These are phyloP conservation scores for Prunella fulvescens DNA, from an alignment of 2,113 vertebrate genomes.

Conservation along the genomic window DNA sequence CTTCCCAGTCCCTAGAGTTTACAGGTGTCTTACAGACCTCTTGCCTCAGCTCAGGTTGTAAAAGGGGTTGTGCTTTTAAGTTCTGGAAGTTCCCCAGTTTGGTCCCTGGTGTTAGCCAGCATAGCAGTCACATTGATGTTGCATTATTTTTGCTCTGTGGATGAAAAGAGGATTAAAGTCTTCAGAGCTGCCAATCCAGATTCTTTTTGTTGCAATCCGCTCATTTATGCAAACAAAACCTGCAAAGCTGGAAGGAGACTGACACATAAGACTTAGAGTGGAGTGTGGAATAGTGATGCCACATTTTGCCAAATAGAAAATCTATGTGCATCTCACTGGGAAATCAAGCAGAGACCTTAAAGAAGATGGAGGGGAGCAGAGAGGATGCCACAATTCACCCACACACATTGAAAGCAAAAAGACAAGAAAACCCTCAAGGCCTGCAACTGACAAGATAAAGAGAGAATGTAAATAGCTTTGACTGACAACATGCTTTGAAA, in stretches of 20 bases:
- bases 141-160: not conserved
- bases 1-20: not conserved
- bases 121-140: not conserved
- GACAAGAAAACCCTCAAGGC: not conserved
- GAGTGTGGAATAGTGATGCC: not conserved
- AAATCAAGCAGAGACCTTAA: not conserved
- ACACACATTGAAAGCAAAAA: not conserved
- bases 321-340: not conserved
- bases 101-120: not conserved
- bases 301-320: not conserved
- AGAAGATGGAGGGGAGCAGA: not conserved
- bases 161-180: slow-evolving; percentile 17
- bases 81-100: not conserved
- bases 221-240: slow-evolving; percentile 31
- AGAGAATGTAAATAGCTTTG: not conserved
- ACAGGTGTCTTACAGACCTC: not conserved
- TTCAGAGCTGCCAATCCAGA: not conserved
- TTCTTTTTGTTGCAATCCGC: not conserved
- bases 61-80: not conserved
- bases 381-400: not conserved
- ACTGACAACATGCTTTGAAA: not conserved
- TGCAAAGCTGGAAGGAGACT: not conserved
- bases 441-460: not conserved
- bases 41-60: not conserved
- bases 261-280: not conserved